Evolutionary conservation across 2,888 invertebrate genomes (phyloP).

Genomic region (Phytoseiulus persimilis): DNA sequence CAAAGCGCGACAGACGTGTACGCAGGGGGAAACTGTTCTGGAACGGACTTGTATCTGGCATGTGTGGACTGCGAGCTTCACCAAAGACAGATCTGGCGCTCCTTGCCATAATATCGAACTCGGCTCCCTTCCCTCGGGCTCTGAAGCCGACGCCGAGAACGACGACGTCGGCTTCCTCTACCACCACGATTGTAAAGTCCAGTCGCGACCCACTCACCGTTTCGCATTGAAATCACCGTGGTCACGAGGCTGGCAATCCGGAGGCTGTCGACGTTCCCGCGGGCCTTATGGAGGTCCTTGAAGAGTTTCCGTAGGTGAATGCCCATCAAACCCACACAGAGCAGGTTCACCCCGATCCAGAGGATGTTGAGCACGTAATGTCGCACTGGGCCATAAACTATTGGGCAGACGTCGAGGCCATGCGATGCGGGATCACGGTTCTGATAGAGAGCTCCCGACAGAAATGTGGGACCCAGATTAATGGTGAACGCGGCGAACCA

Average conservation of each 20-base stretch:
- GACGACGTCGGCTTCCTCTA: slow-evolving; percentile 38
- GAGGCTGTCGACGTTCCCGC: slow-evolving; percentile 73
- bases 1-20: not conserved
- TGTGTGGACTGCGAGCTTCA: not conserved
- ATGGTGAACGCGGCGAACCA: slow-evolving; percentile 86
- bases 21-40: not conserved
- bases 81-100: not conserved
- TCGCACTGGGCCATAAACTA: slow-evolving; percentile 74
- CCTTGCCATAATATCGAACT: slow-evolving; percentile 20
- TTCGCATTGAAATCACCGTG: slow-evolving; percentile 65
- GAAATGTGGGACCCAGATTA: slow-evolving; percentile 77
- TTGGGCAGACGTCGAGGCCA: slow-evolving; percentile 71
- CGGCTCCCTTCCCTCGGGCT: not conserved
- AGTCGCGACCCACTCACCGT: slow-evolving; percentile 43
- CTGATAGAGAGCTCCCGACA: slow-evolving; percentile 71
- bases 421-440: slow-evolving; percentile 59
- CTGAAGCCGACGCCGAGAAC: slow-evolving; percentile 38
- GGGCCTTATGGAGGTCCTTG: slow-evolving; percentile 57
- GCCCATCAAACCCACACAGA: slow-evolving; percentile 71
- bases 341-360: slow-evolving; percentile 78
- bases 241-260: slow-evolving; percentile 72
- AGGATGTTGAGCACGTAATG: slow-evolving; percentile 82
- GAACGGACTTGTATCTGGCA: not conserved
- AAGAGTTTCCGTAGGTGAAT: slow-evolving; percentile 71
- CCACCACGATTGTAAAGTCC: slow-evolving; percentile 51